Percentiles rank a stretch among this genome's conserved stretches.
Evolutionary conservation across 2,113 vertebrate genomes (phyloP).

Genomic region (Echinops telfairi): DNA sequence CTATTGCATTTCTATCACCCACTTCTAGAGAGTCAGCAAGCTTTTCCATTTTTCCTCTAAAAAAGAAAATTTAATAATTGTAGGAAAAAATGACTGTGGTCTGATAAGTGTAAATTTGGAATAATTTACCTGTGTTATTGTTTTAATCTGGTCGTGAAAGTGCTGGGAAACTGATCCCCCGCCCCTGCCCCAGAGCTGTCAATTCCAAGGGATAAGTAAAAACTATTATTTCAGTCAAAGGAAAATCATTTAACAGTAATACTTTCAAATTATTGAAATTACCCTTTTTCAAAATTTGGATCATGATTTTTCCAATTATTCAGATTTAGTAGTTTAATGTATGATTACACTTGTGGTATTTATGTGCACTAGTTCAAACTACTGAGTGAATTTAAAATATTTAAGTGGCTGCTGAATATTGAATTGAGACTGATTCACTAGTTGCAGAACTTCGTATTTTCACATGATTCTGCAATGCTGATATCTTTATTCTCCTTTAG

Average conservation of each 20-base stretch:
- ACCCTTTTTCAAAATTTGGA: constrained; percentile 36
- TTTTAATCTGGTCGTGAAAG: constrained; percentile 4
- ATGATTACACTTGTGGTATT: neutral
- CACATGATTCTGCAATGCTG: constrained; percentile 1
- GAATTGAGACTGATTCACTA: constrained; percentile 43
- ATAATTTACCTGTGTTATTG: neutral
- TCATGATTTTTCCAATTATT: constrained; percentile 35
- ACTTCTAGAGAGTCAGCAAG: neutral
- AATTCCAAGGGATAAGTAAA: constrained; percentile 21
- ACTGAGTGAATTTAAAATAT: constrained; percentile 28
- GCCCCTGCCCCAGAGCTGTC: neutral
- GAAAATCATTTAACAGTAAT: neutral
- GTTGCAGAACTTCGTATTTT: constrained; percentile 28
- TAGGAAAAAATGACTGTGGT: neutral
- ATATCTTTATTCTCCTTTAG: constrained; percentile 5
- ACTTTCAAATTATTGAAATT: constrained; percentile 23
- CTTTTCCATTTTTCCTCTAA: neutral
- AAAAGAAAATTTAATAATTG: neutral
- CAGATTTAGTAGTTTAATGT: constrained; percentile 40
- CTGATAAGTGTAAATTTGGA: neutral
- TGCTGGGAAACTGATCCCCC: neutral
- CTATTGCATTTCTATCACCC: neutral
- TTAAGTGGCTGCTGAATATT: constrained; percentile 12
- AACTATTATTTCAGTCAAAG: neutral
- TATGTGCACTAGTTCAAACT: neutral